Conservation (phyloP, 92 coral and sea anemone genomes). For the Epizoanthus fatuus region DNA sequence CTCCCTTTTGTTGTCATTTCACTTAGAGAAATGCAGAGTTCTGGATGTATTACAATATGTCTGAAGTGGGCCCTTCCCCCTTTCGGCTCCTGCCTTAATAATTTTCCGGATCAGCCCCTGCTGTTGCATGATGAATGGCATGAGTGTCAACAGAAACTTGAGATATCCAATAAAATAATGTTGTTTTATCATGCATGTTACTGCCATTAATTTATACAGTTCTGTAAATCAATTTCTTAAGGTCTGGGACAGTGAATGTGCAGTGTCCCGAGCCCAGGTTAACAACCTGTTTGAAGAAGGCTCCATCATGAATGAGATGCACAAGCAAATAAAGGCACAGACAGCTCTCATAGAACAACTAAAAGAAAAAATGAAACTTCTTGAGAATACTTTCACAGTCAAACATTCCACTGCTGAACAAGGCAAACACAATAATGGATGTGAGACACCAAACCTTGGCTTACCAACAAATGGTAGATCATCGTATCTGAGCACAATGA, state of each 20-base stretch:
- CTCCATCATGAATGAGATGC: not conserved
- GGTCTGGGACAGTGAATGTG: not conserved
- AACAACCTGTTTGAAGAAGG: not conserved
- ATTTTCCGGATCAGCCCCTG: no score
- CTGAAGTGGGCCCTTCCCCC: no score
- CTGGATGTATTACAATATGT: no score
- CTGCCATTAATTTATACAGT: no score
- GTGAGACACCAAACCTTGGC: not conserved
- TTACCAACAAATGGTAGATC: no score
- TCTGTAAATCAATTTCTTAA: not conserved
- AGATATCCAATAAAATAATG: no score
- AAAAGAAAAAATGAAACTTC: not conserved
- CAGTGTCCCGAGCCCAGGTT: not conserved
- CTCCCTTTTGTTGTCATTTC: no score
- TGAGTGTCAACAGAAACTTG: no score
- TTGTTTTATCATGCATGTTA: no score
- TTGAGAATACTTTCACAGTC: not conserved
- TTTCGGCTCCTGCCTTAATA: no score
- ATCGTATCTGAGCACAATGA: not conserved
- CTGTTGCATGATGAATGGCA: no score
- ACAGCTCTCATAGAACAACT: conserved; percentile 17
- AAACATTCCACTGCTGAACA: not conserved
- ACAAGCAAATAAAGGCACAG: conserved; percentile 5
- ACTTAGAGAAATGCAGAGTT: no score
- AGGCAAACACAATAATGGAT: not conserved